Evolutionary conservation across 1,140 invertebrate species (phyloP).

Genomic region (Araneus ventricosus): DNA sequence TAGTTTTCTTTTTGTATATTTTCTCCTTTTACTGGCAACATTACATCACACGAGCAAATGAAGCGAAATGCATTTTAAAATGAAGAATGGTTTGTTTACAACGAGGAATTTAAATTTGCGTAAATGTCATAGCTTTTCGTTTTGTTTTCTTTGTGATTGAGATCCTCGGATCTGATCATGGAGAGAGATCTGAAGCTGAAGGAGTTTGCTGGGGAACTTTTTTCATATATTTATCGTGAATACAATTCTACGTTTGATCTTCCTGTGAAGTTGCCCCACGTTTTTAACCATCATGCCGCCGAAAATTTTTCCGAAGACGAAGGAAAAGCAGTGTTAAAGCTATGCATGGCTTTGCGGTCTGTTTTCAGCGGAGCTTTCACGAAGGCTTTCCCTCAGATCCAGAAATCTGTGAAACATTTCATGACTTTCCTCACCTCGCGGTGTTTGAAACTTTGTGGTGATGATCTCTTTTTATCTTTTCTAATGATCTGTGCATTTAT

Average conservation of each 20-base stretch:
- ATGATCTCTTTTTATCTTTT: constrained; percentile 40
- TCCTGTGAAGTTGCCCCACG: constrained; percentile 45
- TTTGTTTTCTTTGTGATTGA: not conserved
- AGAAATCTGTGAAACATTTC: constrained; percentile 20
- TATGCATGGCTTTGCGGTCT: not conserved
- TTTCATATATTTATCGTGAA: constrained; percentile 22
- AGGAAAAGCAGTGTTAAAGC: constrained; percentile 4
- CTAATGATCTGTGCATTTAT: constrained; percentile 32
- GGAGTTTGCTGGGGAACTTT: constrained; percentile 6
- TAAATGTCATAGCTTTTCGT: not conserved
- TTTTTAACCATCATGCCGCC: not conserved
- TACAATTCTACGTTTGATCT: constrained; percentile 41
- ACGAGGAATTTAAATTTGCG: not conserved
- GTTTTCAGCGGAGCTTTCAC: constrained; percentile 17
- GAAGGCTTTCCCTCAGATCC: not conserved
- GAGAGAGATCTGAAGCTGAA: constrained; percentile 49
- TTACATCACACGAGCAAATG: not conserved
- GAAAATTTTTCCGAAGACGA: constrained; percentile 25
- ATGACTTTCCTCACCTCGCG: constrained; percentile 45
- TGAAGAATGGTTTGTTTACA: constrained; percentile 26
- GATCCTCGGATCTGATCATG: constrained; percentile 9
- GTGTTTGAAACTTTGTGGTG: constrained; percentile 29
- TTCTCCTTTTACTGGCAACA: not conserved
- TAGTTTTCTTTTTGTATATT: no score
- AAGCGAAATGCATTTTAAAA: not conserved